Conservation (phyloP, 2,797 vertebrate species). For the Sebastolobus altivelis region DNA sequence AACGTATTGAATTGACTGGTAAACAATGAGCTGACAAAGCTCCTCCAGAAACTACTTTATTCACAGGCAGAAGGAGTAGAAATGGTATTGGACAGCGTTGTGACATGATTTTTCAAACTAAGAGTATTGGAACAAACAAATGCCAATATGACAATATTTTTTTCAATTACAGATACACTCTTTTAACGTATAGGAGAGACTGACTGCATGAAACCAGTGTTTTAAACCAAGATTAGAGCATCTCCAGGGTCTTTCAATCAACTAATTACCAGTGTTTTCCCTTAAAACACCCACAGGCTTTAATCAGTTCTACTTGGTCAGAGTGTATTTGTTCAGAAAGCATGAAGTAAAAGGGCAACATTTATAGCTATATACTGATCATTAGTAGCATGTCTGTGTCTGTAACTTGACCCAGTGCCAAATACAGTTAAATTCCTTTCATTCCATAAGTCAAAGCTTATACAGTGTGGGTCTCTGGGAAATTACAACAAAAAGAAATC, state of each 20-base stretch:
- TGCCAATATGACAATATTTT: not conserved
- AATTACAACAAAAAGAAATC: slow-evolving; percentile 39
- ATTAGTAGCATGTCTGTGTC: slow-evolving; percentile 16
- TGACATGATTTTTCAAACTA: not conserved
- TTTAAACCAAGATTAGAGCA: not conserved
- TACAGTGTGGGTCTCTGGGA: not conserved
- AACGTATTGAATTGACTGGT: not conserved
- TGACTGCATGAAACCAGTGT: not conserved
- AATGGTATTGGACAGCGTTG: not conserved
- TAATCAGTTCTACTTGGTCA: slow-evolving; percentile 14
- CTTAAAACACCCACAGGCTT: not conserved
- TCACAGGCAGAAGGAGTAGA: not conserved
- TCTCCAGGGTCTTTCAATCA: not conserved
- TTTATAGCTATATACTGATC: slow-evolving; percentile 19
- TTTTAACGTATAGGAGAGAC: not conserved
- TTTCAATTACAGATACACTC: not conserved
- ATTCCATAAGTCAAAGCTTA: slow-evolving; percentile 22
- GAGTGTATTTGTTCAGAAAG: slow-evolving; percentile 2
- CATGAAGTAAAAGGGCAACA: not conserved
- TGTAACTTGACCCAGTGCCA: slow-evolving; percentile 26
- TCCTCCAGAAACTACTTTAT: not conserved
- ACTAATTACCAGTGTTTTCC: slow-evolving; percentile 4
- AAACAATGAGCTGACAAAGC: not conserved
- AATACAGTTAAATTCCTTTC: slow-evolving; percentile 30
- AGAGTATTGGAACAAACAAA: no score